Evolutionary conservation across 37 sponge, comb jelly and placozoan genomes (phyloP).

Genomic region (Agelas oroides): DNA sequence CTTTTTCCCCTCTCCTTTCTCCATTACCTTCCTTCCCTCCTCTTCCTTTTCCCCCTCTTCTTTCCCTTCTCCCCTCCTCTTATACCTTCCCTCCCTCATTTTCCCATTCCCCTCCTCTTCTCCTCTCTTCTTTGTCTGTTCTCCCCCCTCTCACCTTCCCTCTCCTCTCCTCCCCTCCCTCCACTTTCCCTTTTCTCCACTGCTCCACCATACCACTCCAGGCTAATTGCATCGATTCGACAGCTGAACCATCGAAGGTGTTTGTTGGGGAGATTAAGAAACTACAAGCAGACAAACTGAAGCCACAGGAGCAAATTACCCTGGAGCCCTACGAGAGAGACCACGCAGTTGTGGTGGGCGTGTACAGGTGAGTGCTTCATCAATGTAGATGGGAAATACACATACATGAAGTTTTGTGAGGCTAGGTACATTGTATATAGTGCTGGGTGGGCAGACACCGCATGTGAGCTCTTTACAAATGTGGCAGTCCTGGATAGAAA

Average conservation of each 20-base stretch:
- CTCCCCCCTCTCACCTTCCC: neutral
- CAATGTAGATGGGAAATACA: no score
- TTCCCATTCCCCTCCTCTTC: no score
- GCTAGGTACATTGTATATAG: no score
- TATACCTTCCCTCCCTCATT: neutral
- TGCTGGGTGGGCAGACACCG: no score
- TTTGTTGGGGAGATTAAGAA: constrained; percentile 98
- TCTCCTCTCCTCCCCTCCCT: neutral
- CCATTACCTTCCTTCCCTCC: neutral
- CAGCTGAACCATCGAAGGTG: constrained; percentile 97
- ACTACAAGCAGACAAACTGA: constrained; percentile 91
- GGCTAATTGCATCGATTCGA: constrained; percentile 99
- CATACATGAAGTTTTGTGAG: no score
- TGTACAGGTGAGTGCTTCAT: constrained; percentile 86
- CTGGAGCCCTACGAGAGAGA: constrained; percentile 98
- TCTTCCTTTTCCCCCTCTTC: neutral
- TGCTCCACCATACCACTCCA: constrained; percentile 23
- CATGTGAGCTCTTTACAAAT: no score
- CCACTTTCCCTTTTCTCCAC: neutral
- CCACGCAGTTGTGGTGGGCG: constrained; percentile 98
- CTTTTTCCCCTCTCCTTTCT: neutral
- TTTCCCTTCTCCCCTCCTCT: neutral
- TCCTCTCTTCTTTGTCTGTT: no score
- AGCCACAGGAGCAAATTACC: constrained; percentile 98
- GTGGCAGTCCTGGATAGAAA: no score